These are phyloP conservation scores for Amphipoea oculea DNA, from an alignment of 2,888 invertebrate genomes.

Conservation along the genomic window DNA sequence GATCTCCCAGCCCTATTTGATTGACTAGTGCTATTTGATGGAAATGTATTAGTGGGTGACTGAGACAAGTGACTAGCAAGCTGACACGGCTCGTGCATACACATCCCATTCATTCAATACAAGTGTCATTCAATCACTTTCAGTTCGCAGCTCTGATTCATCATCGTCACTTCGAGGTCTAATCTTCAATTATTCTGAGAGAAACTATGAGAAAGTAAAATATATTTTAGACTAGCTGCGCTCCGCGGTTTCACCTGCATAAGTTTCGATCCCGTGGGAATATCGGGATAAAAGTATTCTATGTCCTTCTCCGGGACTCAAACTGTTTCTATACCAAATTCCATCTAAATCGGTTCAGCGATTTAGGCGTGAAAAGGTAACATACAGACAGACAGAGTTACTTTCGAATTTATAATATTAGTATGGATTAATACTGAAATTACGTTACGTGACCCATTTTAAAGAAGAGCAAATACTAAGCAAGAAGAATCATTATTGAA, in stretches of 20 bases:
- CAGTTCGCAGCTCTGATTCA: conserved; percentile 53
- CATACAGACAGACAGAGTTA: too few relatives aligned
- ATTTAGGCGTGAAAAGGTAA: too few relatives aligned
- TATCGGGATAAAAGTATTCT: too few relatives aligned
- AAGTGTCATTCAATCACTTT: conserved; percentile 62
- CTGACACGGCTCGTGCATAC: conserved; percentile 57
- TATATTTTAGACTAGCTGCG: neutral
- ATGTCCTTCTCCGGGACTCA: too few relatives aligned
- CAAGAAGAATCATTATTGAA: neutral
- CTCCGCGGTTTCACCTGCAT: too few relatives aligned
- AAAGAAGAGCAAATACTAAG: neutral
- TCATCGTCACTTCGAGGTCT: conserved; percentile 59
- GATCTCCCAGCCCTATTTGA: conserved; percentile 34
- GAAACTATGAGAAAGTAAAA: conserved; percentile 25
- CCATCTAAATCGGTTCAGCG: too few relatives aligned
- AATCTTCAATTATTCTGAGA: conserved; percentile 44
- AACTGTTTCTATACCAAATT: too few relatives aligned
- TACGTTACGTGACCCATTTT: neutral
- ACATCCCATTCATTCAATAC: conserved; percentile 64
- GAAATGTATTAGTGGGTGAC: conserved; percentile 61
- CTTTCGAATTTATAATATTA: too few relatives aligned
- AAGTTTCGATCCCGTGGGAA: too few relatives aligned
- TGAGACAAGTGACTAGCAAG: conserved; percentile 53
- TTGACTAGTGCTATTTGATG: conserved; percentile 61
- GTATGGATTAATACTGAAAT: neutral